Evolutionary conservation across 2,113 vertebrate genomes (phyloP), one percentile per base, ranked within the genome.

Genomic region (Pomatorhinus ruficollis): DNA sequence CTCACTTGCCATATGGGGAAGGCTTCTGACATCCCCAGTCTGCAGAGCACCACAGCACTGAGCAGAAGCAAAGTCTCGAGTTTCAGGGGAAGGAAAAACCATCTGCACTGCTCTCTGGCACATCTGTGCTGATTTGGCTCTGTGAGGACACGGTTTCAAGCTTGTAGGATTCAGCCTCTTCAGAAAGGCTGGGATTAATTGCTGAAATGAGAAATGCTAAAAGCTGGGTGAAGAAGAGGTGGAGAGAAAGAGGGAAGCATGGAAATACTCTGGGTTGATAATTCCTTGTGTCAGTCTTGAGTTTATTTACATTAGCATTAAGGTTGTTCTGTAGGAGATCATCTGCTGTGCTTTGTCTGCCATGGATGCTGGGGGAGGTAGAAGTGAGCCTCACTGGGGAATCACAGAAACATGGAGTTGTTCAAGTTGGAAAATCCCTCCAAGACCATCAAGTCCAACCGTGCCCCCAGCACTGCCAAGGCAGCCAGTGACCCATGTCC

Each of bases 41-140:
- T 82, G 65, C 57, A 57, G 33, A 95, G 28, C 83, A n/a, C 61
- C 9, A 12, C 47, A 24, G 86, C 20, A 4, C 22, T 2, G 3
- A 69, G 72, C 72, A 91, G 82, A 79, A 75, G 71, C 52, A 54
- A 71, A 54, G 47, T 37, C 76, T 90, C 1, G 2, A 39, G 82
- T 88, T 95, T 71, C 75, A 84, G 33, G 87, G 76, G 59, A 81
- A 84, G 63, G 57, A 44, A 40, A 70, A 91, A 63, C 66, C 83
- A 93, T 80, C 89, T 95, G 89, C 60, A 82, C 49, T 6, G 2
- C 72, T 92, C 71, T 66, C 28, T 42, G 72, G 85, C 90, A 94
- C 80, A 85, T 94, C 94, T 93, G 93, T 79, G 87, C 80, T 88
- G 64, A 12, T 45, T 89, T 93, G 93, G 25, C 75, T 90, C n/a